Evolutionary conservation across 2,113 vertebrate genomes (phyloP).

Genomic region (Hemiscyllium ocellatum): DNA sequence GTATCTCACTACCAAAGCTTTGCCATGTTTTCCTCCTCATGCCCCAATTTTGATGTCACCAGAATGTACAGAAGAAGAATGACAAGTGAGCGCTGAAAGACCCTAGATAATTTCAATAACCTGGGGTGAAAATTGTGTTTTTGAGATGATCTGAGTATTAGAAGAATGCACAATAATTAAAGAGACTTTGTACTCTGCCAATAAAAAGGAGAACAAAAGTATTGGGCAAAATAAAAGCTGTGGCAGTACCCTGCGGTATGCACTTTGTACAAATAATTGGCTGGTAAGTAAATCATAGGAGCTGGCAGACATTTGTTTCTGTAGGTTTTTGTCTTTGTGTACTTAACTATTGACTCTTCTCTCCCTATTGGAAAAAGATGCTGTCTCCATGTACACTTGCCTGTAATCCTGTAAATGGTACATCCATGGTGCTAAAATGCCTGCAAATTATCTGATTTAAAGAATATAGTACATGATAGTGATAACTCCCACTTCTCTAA

Average conservation of each 20-base stretch:
- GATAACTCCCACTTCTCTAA: conserved; percentile 17
- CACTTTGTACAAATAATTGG: neutral
- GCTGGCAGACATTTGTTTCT: neutral
- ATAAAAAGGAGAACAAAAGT: neutral
- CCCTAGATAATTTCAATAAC: neutral
- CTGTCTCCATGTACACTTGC: neutral
- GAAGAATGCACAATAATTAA: neutral
- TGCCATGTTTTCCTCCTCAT: neutral
- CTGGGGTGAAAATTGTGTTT: neutral
- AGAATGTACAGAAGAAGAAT: neutral
- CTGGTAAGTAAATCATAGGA: neutral
- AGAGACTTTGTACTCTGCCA: neutral
- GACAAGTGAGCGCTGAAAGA: neutral
- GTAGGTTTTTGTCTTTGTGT: neutral
- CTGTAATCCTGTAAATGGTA: neutral
- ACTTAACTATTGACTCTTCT: neutral
- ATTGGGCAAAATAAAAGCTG: neutral
- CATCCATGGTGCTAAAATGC: neutral
- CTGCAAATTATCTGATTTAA: neutral
- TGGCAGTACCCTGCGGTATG: neutral
- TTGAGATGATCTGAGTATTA: neutral
- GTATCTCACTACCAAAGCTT: neutral
- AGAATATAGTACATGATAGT: neutral
- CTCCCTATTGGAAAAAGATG: neutral
- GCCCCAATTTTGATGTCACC: neutral